Evolutionary conservation across 2,797 vertebrate genomes (phyloP).

Genomic region (Rhinoraja longicauda): DNA sequence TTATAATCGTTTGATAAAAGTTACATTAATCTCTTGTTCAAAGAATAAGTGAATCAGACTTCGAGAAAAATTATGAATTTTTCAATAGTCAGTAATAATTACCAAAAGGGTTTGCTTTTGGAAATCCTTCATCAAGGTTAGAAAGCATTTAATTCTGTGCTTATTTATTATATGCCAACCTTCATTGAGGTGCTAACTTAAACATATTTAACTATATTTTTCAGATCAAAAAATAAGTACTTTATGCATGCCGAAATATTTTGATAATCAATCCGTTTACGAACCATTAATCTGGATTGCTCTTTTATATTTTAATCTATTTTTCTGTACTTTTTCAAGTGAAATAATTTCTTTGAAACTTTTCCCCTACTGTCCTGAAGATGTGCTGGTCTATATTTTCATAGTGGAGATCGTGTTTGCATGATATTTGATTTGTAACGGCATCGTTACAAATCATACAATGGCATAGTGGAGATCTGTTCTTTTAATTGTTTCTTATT

Average conservation of each 20-base stretch:
- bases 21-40: neutral
- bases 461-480: neutral
- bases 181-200: neutral
- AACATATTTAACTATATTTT: neutral
- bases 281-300: neutral
- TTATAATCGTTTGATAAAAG: neutral
- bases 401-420: neutral
- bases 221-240: neutral
- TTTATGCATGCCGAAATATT: neutral
- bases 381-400: neutral
- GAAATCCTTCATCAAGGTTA: neutral
- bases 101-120: neutral
- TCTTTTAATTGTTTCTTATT: no score
- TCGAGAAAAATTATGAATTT: neutral
- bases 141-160: neutral
- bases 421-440: neutral
- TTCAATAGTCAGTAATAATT: neutral
- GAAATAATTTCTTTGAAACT: neutral
- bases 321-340: neutral
- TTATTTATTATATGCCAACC: neutral
- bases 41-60: neutral
- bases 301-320: neutral
- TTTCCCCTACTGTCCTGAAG: neutral
- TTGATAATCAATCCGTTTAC: neutral
- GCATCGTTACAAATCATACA: no score